Conservation (phyloP, 2,888 invertebrate species). For the Xestia c-nigrum region DNA sequence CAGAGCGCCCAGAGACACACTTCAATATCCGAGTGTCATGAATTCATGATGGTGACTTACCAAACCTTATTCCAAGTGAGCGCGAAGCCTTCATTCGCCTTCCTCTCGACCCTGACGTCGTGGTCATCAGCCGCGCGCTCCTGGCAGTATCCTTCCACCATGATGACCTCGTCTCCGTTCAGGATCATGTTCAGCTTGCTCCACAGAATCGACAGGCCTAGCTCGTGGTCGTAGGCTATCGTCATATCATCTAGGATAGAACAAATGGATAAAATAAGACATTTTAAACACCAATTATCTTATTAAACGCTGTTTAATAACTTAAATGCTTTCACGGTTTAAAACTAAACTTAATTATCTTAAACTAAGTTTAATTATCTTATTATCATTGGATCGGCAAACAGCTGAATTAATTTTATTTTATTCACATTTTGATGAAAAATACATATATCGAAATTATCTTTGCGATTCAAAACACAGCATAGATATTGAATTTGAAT, state of each 20-base stretch:
- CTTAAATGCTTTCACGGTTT: no score
- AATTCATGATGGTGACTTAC: conserved; percentile 80
- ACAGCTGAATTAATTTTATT: not conserved
- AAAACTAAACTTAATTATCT: no score
- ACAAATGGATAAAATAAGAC: not conserved
- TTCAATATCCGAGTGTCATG: not conserved
- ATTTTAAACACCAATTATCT: not conserved
- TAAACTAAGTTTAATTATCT: no score
- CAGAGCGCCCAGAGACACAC: not conserved
- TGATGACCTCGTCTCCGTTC: conserved; percentile 93
- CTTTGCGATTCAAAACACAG: not conserved
- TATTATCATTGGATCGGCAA: not conserved
- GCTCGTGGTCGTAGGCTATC: conserved; percentile 80
- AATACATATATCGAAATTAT: no score
- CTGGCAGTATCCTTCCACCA: conserved; percentile 92
- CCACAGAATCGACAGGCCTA: conserved; percentile 84
- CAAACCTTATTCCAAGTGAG: conserved; percentile 94
- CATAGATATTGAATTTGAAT: not conserved
- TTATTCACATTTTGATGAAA: no score
- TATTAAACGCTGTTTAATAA: no score
- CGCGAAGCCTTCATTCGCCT: conserved; percentile 93
- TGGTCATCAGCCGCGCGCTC: conserved; percentile 91
- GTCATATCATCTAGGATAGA: conserved; percentile 83
- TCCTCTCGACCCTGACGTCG: conserved; percentile 93
- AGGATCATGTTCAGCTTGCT: conserved; percentile 90